Conservation (phyloP, 2,888 invertebrate species). For the Melanostoma mellinum region DNA sequence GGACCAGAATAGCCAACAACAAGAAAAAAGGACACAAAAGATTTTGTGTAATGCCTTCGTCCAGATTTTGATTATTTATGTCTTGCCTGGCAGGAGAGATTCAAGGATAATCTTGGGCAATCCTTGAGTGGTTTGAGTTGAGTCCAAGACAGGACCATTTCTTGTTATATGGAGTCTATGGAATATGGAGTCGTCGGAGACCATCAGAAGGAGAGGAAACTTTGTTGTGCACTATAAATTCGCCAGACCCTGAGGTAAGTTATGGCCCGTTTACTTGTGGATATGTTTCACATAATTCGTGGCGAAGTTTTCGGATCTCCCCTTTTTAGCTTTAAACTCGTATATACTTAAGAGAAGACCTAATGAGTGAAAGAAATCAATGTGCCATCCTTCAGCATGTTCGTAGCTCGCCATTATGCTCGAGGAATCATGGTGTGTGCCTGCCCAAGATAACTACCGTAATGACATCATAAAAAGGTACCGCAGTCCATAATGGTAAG, state of each 20-base stretch:
- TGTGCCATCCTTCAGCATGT: neutral
- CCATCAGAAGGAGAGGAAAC: constrained; percentile 6
- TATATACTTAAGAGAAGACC: neutral
- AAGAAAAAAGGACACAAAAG: constrained; percentile 18
- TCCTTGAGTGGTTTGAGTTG: constrained; percentile 18
- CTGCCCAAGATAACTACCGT: constrained; percentile 73
- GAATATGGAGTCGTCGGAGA: neutral
- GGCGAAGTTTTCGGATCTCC: constrained; percentile 18
- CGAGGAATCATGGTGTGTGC: constrained; percentile 51
- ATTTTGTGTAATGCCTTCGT: constrained; percentile 33
- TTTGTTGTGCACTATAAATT: constrained; percentile 50
- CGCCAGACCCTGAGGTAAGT: constrained; percentile 42
- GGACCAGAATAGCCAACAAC: neutral
- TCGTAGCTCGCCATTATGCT: constrained; percentile 18
- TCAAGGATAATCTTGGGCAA: constrained; percentile 62
- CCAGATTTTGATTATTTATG: constrained; percentile 69
- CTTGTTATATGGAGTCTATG: neutral
- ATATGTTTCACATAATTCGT: constrained; percentile 51
- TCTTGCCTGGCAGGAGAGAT: constrained; percentile 39
- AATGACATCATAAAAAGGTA: constrained; percentile 73
- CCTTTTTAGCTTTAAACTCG: neutral
- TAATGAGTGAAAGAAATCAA: constrained; percentile 28
- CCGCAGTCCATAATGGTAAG: constrained; percentile 70
- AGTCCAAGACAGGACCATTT: neutral
- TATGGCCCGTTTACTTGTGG: constrained; percentile 50